These are phyloP conservation scores for Apomyelois bistriatella DNA, from an alignment of 2,888 invertebrate species.

Conservation along the genomic window DNA sequence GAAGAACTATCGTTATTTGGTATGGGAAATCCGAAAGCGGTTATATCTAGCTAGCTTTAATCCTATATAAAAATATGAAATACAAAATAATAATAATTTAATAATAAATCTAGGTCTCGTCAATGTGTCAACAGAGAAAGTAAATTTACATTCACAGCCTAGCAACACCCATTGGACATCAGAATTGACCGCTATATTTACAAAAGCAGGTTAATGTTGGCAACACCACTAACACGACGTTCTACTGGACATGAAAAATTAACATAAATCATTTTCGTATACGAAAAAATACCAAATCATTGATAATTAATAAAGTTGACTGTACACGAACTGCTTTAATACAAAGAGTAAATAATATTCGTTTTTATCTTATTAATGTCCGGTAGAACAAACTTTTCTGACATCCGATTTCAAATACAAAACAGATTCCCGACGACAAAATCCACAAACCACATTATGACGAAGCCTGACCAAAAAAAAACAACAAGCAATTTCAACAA, in stretches of 20 bases:
- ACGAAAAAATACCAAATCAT: no score
- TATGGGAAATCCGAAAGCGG: constrained; percentile 30
- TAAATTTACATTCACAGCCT: constrained; percentile 70
- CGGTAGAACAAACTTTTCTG: background rate
- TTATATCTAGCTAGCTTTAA: constrained; percentile 25
- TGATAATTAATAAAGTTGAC: background rate
- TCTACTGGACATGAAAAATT: background rate
- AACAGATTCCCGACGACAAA: background rate
- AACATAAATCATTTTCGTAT: no score
- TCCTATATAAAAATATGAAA: constrained; percentile 31
- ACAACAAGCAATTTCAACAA: constrained; percentile 24
- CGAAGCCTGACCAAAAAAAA: constrained; percentile 16
- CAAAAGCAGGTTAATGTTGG: constrained; percentile 15
- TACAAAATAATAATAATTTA: constrained; percentile 54
- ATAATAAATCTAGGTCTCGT: constrained; percentile 41
- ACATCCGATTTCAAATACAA: background rate
- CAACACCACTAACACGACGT: constrained; percentile 2
- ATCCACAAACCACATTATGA: background rate
- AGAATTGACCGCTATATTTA: constrained; percentile 42
- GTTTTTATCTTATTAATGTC: background rate
- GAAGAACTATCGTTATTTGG: constrained; percentile 22
- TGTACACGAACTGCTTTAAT: no score
- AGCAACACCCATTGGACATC: constrained; percentile 47
- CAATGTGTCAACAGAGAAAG: constrained; percentile 44
- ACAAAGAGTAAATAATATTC: no score